Base-by-base conservation (phyloP, 2,797 vertebrate species). In the Taeniopygia guttata region DNA sequence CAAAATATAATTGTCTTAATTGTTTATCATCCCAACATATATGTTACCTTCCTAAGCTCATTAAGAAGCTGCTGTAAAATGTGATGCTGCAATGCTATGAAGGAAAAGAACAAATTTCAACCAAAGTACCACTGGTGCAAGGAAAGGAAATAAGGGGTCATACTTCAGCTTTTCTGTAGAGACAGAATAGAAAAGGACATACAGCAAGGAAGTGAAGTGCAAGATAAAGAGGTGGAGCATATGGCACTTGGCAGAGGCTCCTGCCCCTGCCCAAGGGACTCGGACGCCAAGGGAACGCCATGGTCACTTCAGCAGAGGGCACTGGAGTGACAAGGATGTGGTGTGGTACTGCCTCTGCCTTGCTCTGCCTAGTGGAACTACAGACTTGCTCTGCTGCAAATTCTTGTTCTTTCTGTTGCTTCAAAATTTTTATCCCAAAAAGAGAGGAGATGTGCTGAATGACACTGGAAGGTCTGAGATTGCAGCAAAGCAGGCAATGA, bases 301-400 rank as follows among this genome's bases (percentile, higher is more conserved):
- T 20, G 38, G 49, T 67, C 40, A 51, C 73, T 94, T 80, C 64
- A 42, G 91, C 87, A 95, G 76, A 94, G 93, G 89, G 94, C 91
- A 94, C 79, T 75, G 90, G 22, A 89, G 77, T 48, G 70, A 92
- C 49, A 43, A 85, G 23, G 36, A 58, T 22, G 48, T 16, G 19
- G 6, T 16, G 20, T 51, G 12, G 14, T 26, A 29, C 38, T 19
- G 46, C 13, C 27, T 88, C 55, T 3, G 17, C 46, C 32, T 59
- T 69, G 21, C 38, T 63, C n/a, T 83, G 40, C 52, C 36, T 38
- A 9, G 26, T 8, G 34, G 8, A 36, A 42, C 45, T 40, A 15
- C 45, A 10, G n/a, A 42, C 46, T 51, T 34, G 29, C 27, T 32
- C 21, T 1, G 16, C 40, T 68, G 52, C 3, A 2, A 72, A 34